Evolutionary conservation across 2,888 invertebrate genomes (phyloP).

Genomic region (Acanthosoma haemorrhoidale): DNA sequence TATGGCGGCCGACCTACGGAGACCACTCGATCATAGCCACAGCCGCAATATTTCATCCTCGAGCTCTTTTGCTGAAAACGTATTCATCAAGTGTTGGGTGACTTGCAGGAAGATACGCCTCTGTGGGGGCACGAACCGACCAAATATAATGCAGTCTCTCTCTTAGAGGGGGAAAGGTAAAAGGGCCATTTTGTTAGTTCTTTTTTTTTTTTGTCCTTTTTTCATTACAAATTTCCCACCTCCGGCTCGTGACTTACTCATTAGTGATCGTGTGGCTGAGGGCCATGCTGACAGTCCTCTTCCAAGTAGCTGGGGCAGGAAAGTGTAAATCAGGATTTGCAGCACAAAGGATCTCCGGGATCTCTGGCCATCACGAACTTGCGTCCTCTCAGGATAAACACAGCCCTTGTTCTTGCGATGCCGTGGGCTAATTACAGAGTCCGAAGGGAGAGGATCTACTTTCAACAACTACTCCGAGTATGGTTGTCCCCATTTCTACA

Average conservation of each 20-base stretch:
- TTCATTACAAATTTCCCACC: too few species aligned
- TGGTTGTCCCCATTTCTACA: too few species aligned
- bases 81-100: not conserved
- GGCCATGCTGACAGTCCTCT: not conserved
- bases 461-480: too few species aligned
- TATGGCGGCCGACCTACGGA: not conserved
- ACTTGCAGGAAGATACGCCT: conserved; percentile 3
- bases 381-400: too few species aligned
- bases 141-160: not conserved
- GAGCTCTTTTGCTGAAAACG: not conserved
- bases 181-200: not conserved
- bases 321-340: conserved; percentile 14
- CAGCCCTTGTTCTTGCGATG: too few species aligned
- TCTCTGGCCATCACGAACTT: not conserved
- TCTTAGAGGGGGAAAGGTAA: not conserved
- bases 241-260: not conserved
- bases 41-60: not conserved
- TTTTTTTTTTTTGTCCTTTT: not conserved
- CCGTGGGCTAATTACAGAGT: too few species aligned
- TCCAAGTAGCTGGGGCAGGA: conserved; percentile 5
- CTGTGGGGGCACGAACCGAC: not conserved
- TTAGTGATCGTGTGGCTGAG: not conserved
- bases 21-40: not conserved
- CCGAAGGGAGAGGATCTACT: too few species aligned
- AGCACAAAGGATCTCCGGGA: not conserved